Evolutionary conservation across 2,888 invertebrate genomes (phyloP), one percentile per base, ranked within the genome.

Genomic region (Agrotis segetum): DNA sequence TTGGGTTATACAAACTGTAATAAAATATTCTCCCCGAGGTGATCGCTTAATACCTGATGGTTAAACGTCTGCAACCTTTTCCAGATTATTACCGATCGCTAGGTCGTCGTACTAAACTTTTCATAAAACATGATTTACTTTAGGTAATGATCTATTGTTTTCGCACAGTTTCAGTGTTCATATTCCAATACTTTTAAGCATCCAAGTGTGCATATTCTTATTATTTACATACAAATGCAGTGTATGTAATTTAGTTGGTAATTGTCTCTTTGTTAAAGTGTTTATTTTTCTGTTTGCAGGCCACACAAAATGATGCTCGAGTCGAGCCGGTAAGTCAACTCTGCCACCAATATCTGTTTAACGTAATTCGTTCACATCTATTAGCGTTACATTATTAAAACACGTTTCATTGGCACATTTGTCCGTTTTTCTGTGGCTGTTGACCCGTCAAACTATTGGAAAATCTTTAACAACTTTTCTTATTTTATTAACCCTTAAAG

Each of bases 231-330:
- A 65, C 73, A 63, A 44, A 66, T 72, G 40, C 53, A 62, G 24
- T 69, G 55, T 82, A 67, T 76, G 64, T 81, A 61, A 68, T 77
- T 65, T 59, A 50, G 64, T 67, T 64, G 44, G 67, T 70, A 69
- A 71, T 78, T 74, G 59, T 66, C 62, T 68, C 40, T 75, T 82
- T 85, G 74, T 78, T 85, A 82, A 87, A 84, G 68, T 72, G 49
- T 74, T 79, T 80, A 86, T 87, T 88, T 87, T 90, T 90, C 70
- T 90, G 73, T 87, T 93, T 92, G 68, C 95, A 96, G 95, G 95
- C 95, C 95, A 89, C 95, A 94, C 95, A 95, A 95, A 95, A 96
- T 96, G 95, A 95, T 95, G 95, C 92, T 94, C 94, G 95, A 95
- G 94, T 93, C 95, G 93, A 95, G 92, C 92, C 95, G 95, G 95